Evolutionary conservation across 2,888 invertebrate genomes (phyloP).

Genomic region (Arge pagana): DNA sequence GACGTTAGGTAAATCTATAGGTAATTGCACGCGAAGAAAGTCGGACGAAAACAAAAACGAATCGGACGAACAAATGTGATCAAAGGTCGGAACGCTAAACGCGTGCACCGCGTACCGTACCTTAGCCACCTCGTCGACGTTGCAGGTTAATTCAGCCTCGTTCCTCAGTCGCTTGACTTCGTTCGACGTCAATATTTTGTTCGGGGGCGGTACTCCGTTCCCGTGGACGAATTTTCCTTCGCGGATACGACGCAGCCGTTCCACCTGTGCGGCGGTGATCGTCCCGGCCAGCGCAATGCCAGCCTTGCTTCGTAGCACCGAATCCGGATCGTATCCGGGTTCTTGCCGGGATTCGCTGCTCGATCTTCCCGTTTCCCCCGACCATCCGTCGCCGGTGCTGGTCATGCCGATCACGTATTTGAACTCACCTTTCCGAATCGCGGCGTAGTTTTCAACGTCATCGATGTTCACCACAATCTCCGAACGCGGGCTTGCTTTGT

Average conservation of each 20-base stretch:
- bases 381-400: conserved; percentile 52
- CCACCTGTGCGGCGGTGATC: conserved; percentile 59
- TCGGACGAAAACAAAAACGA: no score
- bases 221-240: neutral
- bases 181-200: conserved; percentile 35
- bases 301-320: conserved; percentile 58
- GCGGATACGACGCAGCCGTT: conserved; percentile 2
- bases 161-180: conserved; percentile 40
- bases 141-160: conserved; percentile 43
- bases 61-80: no score
- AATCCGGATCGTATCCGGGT: conserved; percentile 55
- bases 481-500: conserved; percentile 58
- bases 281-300: conserved; percentile 59
- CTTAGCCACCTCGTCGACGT: conserved; percentile 35
- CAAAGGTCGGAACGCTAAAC: no score
- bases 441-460: conserved; percentile 62
- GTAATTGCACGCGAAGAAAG: no score
- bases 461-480: conserved; percentile 67
- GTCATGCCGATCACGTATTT: conserved; percentile 67
- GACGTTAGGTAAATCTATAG: no score
- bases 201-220: neutral
- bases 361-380: conserved; percentile 54
- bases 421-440: conserved; percentile 66
- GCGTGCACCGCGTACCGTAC: no score
- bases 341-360: conserved; percentile 31